Conservation (phyloP, 1,140 invertebrate species). For the Euschistus heros region DNA sequence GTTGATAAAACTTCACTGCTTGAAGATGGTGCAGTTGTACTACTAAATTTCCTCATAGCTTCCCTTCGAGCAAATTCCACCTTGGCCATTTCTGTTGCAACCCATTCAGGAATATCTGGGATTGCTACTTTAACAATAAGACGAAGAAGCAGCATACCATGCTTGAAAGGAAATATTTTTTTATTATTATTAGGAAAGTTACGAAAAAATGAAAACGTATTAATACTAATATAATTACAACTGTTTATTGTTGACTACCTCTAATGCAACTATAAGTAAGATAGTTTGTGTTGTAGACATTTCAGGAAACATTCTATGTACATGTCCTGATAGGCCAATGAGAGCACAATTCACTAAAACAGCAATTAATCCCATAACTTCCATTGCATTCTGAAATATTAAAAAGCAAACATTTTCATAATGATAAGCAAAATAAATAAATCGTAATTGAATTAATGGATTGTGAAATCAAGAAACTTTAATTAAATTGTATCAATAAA, state of each 20-base stretch:
- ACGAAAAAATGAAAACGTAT: no score
- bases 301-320: slow-evolving; percentile 77
- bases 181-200: no score
- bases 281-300: slow-evolving; percentile 77
- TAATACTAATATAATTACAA: no score
- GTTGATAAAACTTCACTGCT: background rate
- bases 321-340: slow-evolving; percentile 82
- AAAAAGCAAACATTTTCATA: background rate
- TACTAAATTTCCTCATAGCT: slow-evolving; percentile 44
- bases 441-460: no score
- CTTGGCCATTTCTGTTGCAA: slow-evolving; percentile 79
- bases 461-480: no score
- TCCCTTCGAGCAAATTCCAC: slow-evolving; percentile 68
- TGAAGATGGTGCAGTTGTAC: slow-evolving; percentile 34
- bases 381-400: slow-evolving; percentile 68
- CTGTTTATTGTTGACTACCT: slow-evolving; percentile 42
- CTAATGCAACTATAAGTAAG: slow-evolving; percentile 72
- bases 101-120: slow-evolving; percentile 83
- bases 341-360: slow-evolving; percentile 91
- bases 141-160: slow-evolving; percentile 75
- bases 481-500: no score
- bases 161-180: slow-evolving; percentile 41
- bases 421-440: no score
- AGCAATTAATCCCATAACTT: slow-evolving; percentile 83
- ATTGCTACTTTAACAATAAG: slow-evolving; percentile 73